Evolutionary conservation across 2,888 invertebrate genomes (phyloP).

Genomic region (Boloria selene): DNA sequence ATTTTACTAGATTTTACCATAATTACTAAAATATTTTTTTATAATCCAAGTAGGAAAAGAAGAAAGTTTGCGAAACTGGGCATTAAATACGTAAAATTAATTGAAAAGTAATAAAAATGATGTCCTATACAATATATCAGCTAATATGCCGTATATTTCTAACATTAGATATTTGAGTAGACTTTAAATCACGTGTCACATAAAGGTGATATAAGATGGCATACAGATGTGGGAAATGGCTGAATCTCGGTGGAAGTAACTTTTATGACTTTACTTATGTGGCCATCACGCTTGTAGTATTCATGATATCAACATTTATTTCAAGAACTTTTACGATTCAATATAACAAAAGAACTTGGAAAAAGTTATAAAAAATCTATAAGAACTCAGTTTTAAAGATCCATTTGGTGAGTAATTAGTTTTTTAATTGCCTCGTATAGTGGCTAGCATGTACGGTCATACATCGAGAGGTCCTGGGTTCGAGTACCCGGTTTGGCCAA

Average conservation of each 20-base stretch:
- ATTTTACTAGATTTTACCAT: too few species aligned
- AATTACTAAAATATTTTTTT: too few species aligned
- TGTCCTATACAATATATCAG: not conserved
- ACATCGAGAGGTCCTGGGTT: too few species aligned
- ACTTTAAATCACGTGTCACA: constrained; percentile 9
- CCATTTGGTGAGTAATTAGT: too few species aligned
- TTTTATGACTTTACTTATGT: constrained; percentile 11
- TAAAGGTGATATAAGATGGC: constrained; percentile 23
- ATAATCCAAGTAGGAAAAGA: too few species aligned
- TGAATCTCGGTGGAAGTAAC: constrained; percentile 2
- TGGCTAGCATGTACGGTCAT: too few species aligned
- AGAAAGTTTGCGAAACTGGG: too few species aligned
- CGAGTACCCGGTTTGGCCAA: too few species aligned
- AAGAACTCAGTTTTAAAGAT: not conserved
- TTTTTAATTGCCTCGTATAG: too few species aligned
- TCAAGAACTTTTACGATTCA: not conserved
- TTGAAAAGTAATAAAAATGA: not conserved
- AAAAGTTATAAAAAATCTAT: not conserved
- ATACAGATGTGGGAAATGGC: constrained; percentile 17
- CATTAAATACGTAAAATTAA: not conserved
- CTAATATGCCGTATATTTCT: not conserved
- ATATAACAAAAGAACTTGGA: not conserved
- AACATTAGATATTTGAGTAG: not conserved
- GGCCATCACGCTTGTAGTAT: not conserved
- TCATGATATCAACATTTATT: constrained; percentile 6